Base-by-base conservation (phyloP, 2,113 vertebrate species). In the Verasper variegatus region DNA sequence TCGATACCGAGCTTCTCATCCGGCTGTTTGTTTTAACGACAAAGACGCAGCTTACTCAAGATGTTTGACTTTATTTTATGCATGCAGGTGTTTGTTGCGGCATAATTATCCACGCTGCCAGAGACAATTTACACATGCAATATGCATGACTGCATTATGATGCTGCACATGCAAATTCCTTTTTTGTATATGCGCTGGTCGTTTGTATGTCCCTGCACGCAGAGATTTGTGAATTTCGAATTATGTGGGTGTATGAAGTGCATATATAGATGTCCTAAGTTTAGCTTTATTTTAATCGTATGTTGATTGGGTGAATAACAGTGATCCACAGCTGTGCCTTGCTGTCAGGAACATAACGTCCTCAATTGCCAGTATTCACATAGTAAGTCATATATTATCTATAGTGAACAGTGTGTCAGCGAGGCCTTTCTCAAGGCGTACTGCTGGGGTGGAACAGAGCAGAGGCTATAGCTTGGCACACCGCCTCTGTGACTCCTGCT, bases 381-480 rank as follows among this genome's bases (percentile, higher is more conserved):
- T 15, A 58, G 75, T 21, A 59, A 63, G 64, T 88, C 68, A 61
- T 84, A 78, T 71, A 74, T 67, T 61, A 78, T 78, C 68, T 35
- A 76, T 55, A 76, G 57, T 55, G 74, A 83, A 51, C 61, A 40
- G 56, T 71, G 83, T 82, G 70, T 87, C 42, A 52, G 62, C 75
- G 78, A 57, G 85, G 73, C 76, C 47, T 51, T 18, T 51, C 7
- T 51, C 18, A 15, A 51, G 47, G 47, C 45, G 45, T 17, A 15
- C 12, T 7, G 47, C 47, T 7, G 47, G 47, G 17, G 14, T 51
- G 77, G 77, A 83, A 84, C 55, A 63, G 57, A 70, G 65, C 57
- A 2, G 66, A 72, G 72, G 76, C 80, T 82, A 45, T 35, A 74
- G 82, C 85, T 88, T 86, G 86, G 80, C 83, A 76, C 58, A 52